A percentile compares a stretch with the other conserved stretches of the same genome.
phyloP scores from a whole-genome alignment of 2,113 vertebrate species.

The Struthio camelus region DNA sequence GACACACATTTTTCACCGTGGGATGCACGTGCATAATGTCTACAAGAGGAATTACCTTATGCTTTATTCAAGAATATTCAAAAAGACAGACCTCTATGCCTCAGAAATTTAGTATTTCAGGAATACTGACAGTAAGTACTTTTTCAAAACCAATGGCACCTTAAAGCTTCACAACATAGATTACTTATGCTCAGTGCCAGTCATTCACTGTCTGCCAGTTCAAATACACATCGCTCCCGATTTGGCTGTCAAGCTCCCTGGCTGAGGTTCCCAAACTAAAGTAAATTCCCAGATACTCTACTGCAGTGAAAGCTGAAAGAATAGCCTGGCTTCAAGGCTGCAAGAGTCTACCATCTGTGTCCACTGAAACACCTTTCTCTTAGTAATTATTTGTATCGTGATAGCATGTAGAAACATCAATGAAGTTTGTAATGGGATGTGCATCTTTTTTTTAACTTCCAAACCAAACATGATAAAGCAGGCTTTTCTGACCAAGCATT shows the following conservation, averaged over 20 bases:
- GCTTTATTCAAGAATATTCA: slow-evolving; percentile 51
- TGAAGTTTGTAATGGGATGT: not conserved
- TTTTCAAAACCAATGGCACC: not conserved
- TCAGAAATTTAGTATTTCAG: slow-evolving; percentile 9
- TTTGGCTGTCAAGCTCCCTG: not conserved
- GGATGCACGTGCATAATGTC: slow-evolving; percentile 25
- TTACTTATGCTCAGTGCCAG: not conserved
- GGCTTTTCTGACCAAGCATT: not conserved
- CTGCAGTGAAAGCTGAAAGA: not conserved
- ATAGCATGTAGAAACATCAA: not conserved
- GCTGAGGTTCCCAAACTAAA: not conserved
- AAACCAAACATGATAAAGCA: not conserved
- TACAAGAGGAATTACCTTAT: slow-evolving; percentile 14
- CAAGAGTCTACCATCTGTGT: accelerated
- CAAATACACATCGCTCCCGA: not conserved
- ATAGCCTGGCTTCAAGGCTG: not conserved
- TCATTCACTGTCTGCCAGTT: not conserved
- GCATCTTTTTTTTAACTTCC: too few relatives aligned
- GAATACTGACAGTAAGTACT: not conserved
- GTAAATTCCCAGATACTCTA: not conserved
- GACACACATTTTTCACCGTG: slow-evolving; percentile 14
- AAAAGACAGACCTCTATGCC: not conserved
- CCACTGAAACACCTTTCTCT: not conserved
- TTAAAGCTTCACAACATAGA: not conserved
- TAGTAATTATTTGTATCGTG: not conserved